These are phyloP conservation scores for Ammospiza maritima DNA, from an alignment of 2,797 vertebrate genomes.

Conservation along the genomic window DNA sequence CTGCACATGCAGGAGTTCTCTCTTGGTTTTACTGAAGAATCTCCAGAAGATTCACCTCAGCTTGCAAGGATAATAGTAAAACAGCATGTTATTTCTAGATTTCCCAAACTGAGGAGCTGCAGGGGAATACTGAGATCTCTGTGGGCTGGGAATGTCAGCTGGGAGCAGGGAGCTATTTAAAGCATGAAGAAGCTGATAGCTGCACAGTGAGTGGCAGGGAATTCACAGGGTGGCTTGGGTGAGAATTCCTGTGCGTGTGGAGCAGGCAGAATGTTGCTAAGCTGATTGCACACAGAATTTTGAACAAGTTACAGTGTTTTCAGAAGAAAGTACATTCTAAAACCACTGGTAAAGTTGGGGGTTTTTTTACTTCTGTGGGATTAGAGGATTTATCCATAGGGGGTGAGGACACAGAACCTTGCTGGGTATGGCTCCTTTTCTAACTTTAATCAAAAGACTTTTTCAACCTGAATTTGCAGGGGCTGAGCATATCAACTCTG, in stretches of 20 bases:
- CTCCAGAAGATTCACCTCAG: neutral
- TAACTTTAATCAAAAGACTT: neutral
- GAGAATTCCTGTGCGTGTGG: neutral
- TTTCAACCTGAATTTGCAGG: neutral
- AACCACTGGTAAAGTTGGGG: neutral
- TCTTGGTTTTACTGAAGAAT: neutral
- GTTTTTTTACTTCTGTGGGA: neutral
- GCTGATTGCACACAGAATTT: neutral
- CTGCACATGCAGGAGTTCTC: neutral
- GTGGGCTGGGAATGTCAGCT: slow-evolving; percentile 27
- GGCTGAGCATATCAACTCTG: neutral
- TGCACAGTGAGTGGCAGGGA: neutral
- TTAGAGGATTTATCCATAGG: neutral
- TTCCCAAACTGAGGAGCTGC: neutral
- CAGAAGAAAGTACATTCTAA: neutral
- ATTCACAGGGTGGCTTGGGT: neutral
- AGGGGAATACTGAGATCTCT: neutral
- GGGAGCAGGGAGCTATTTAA: slow-evolving; percentile 45
- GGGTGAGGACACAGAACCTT: neutral
- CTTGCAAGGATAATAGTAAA: neutral
- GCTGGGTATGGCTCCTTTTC: neutral
- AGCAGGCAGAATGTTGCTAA: neutral
- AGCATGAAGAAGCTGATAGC: neutral
- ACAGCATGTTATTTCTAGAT: neutral
- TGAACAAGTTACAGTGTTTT: neutral